phyloP scores from a whole-genome alignment of 2,113 vertebrate genomes.

The Chauna torquata region DNA sequence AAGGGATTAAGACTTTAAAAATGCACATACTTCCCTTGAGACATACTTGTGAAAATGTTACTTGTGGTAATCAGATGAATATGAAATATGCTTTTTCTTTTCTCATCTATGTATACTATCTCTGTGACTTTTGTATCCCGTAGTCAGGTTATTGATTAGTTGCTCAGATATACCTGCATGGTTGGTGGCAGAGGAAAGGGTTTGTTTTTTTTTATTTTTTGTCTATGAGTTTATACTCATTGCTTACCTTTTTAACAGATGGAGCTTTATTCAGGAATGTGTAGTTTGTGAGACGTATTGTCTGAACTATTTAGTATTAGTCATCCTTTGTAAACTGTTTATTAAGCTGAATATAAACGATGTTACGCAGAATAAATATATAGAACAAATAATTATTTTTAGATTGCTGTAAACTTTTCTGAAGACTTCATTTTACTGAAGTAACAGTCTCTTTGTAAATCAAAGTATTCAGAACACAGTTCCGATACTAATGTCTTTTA shows the following conservation, averaged over 20 bases:
- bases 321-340: slow-evolving; percentile 2
- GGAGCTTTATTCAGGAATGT: neutral
- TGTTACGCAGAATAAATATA: neutral
- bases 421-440: neutral
- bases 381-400: slow-evolving; percentile 20
- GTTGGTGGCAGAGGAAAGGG: neutral
- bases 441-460: neutral
- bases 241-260: neutral
- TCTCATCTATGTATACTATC: neutral
- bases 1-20: neutral
- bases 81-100: neutral
- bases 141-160: neutral
- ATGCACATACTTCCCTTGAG: neutral
- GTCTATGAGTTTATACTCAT: neutral
- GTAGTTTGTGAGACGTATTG: neutral
- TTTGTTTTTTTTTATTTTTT: neutral
- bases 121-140: neutral
- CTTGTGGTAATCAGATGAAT: neutral
- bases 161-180: neutral
- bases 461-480: neutral
- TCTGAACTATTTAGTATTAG: neutral
- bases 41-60: neutral
- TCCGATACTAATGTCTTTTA: slow-evolving; percentile 11
- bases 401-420: neutral
- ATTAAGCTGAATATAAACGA: neutral